Conservation (phyloP, 2,888 invertebrate species). For the Tyria jacobaeae region DNA sequence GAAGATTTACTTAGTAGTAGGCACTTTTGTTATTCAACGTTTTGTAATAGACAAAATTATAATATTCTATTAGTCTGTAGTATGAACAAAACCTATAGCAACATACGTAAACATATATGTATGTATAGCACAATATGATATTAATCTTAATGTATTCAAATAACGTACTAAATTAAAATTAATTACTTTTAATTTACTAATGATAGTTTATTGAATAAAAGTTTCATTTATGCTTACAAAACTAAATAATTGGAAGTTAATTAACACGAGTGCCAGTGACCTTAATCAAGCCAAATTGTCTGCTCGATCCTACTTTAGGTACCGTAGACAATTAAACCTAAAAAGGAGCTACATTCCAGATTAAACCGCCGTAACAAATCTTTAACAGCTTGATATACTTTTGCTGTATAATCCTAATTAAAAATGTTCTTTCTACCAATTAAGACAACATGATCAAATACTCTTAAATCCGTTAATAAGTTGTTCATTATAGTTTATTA, state of each 20-base stretch:
- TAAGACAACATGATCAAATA: no score
- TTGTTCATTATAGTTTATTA: neutral
- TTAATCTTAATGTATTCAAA: neutral
- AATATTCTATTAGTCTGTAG: neutral
- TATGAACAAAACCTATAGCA: neutral
- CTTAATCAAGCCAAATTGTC: constrained; percentile 55
- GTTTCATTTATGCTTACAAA: constrained; percentile 33
- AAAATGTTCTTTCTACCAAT: neutral
- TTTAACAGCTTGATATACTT: constrained; percentile 54
- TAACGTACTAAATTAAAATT: neutral
- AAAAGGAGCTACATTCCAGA: constrained; percentile 56
- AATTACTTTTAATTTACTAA: constrained; percentile 7
- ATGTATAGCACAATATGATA: neutral
- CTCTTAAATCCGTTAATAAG: neutral
- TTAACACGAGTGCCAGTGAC: constrained; percentile 55
- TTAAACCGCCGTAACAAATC: constrained; percentile 58
- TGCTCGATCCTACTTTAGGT: constrained; percentile 31
- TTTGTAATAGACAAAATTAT: neutral
- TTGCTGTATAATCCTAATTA: constrained; percentile 29
- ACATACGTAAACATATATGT: no score
- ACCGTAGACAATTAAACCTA: constrained; percentile 50
- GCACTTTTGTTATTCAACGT: no score
- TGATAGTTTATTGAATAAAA: constrained; percentile 30
- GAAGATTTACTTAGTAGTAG: no score
- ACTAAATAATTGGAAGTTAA: constrained; percentile 44